These are phyloP conservation scores for Alligator mississippiensis DNA, from an alignment of 2,113 vertebrate genomes.

Conservation along the genomic window DNA sequence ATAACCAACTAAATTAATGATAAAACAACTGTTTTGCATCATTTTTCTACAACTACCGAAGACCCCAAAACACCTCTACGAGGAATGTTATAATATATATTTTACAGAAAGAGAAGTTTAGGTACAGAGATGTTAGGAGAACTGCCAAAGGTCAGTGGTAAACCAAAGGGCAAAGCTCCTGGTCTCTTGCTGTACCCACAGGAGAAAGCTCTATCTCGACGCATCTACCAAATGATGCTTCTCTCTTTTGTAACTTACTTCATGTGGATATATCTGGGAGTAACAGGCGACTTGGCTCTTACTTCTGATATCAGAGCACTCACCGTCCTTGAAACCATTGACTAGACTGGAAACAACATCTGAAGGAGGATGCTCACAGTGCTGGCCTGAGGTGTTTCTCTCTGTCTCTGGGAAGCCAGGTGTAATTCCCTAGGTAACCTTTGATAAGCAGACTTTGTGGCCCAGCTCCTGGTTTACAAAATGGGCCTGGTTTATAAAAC, in stretches of 20 bases:
- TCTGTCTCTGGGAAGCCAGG: neutral
- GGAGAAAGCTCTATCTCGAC: neutral
- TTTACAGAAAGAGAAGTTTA: neutral
- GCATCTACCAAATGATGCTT: neutral
- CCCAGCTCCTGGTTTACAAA: neutral
- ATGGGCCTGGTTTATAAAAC: neutral
- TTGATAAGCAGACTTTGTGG: neutral
- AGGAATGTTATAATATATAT: neutral
- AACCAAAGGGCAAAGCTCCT: neutral
- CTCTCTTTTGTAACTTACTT: neutral
- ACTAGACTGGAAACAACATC: neutral
- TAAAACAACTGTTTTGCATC: fast-evolving
- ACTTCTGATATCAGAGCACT: neutral
- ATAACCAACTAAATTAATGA: fast-evolving
- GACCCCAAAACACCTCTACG: neutral
- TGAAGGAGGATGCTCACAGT: neutral
- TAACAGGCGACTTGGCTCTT: neutral
- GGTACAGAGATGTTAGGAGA: neutral
- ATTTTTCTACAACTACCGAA: neutral
- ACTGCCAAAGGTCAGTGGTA: neutral
- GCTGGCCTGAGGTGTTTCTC: neutral
- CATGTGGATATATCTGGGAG: neutral
- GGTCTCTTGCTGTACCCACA: neutral
- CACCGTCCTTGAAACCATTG: neutral
- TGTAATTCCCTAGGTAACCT: neutral